Base-by-base conservation (phyloP, 2,797 vertebrate genomes). In the Rhodeus uyekii region DNA sequence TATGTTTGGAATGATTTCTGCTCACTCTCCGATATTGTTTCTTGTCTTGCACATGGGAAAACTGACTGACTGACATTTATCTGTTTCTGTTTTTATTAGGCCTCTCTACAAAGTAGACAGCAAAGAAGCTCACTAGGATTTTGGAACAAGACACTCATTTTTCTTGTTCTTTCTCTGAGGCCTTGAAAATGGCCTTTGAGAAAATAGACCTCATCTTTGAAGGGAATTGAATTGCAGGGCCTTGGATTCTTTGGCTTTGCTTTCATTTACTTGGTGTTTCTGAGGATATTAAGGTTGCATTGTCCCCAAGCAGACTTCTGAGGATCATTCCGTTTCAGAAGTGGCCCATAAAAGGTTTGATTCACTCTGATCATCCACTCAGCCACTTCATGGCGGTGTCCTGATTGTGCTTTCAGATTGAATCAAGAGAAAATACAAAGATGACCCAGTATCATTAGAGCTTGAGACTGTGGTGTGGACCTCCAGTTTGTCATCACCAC, bases 391-490 rank as follows among this genome's bases (percentile, higher is more conserved):
- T 64, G 27, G 77, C 34, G 29, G 60, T 38, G 29, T 80, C 55
- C 55, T 78, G 81, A 87, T 79, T 85, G 81, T 78, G 27, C 68
- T 67, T 80, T 83, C 69, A 83, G 64, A 87, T 71, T 3, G 38
- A 72, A 85, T 78, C 34, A 85, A 38, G 74, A 78, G 38, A 76
- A 73, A 75, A 69, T 71, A 50, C 32, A 68, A 63, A 64, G 83
- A 75, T 39, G 67, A 55, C 24, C 61, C 67, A 53, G 50, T 22
- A 72, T 34, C 38, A 73, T 69, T 60, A 36, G 16, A 63, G 53
- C 63, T 71, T 6, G 6, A 53, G 36, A 76, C 22, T n/a, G n/a
- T 53, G 44, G 34, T n/a, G 32, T 7, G 14, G 68, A 79, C 10
- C 24, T 50, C 32, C 22, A 5, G 19, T 72, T 38, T 67, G 72